Conservation (phyloP, 2,113 vertebrate genomes). For the Junco hyemalis region DNA sequence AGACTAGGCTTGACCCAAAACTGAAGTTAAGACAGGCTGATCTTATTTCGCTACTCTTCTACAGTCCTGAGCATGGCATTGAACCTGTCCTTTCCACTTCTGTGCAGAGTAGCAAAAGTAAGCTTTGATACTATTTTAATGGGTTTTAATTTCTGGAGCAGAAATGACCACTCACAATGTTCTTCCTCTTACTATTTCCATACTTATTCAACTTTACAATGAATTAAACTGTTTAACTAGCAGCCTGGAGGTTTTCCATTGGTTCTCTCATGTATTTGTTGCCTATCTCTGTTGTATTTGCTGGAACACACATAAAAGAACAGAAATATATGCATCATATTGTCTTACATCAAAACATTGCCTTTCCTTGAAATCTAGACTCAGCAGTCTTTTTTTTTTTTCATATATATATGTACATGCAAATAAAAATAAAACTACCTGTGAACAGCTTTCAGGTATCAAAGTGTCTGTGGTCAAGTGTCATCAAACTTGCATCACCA, state of each 20-base stretch:
- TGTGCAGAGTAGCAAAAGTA: not conserved
- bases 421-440: not conserved
- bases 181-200: not conserved
- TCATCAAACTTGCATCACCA: slow-evolving; percentile 9
- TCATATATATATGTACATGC: not conserved
- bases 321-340: not conserved
- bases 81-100: not conserved
- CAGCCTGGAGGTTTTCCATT: not conserved
- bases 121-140: not conserved
- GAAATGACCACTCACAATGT: not conserved
- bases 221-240: not conserved
- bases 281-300: too few relatives aligned
- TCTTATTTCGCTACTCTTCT: not conserved
- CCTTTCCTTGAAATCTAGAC: not conserved
- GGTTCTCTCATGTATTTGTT: not conserved
- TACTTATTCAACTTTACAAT: not conserved
- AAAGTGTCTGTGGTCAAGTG: slow-evolving; percentile 30
- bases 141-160: not conserved
- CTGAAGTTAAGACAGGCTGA: not conserved
- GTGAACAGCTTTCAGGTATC: not conserved
- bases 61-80: not conserved
- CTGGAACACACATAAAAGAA: not conserved
- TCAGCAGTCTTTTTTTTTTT: not conserved
- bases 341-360: not conserved
- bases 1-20: not conserved